Evolutionary conservation across 2,113 vertebrate genomes (phyloP), one percentile per base, ranked within the genome.

Genomic region (Vanacampus margaritifer): DNA sequence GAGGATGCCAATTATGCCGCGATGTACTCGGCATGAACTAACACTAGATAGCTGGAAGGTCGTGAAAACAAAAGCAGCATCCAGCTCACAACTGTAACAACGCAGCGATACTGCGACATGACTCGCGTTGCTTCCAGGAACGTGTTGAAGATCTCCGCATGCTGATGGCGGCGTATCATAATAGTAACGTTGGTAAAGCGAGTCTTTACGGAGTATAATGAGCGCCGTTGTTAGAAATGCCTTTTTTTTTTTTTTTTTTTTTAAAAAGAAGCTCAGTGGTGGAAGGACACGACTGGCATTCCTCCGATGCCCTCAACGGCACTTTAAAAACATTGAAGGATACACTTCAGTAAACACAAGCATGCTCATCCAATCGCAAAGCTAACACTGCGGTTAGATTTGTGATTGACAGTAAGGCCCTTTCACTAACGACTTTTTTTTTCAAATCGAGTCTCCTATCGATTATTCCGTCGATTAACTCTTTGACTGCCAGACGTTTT

Each of bases 281-380:
- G 71, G 84, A 54, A 54, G 79, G 75, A 69, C 39, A 65, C 75
- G 80, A 77, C 70, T 81, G 86, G 69, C 83, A 85, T 89, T 86
- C 81, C 79, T 79, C 12, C 65, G 73, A 84, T 78, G 85, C 71
- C 41, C 82, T 79, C n/a, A n/a, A n/a, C n/a, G n/a, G n/a, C n/a
- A n/a, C n/a, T n/a, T n/a, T 65, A 41, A 41, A 41, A 41, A 41
- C 39, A 41, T 12, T 13, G 39, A 41, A 9, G 7, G 4, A 39
- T 39, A 8, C 37, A 39, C 37, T 39, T 9, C 10, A 41, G 39
- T 41, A 10, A 41, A 41, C 3, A 9, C 39, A 10, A 41, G 39
- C 28, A 32, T 32, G 28, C 28, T 32, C 28, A 32, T 32, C 2
- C 28, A 4, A 32, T 32, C 2, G 4, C 28, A 32, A 32, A 32